Evolutionary conservation across 2,888 invertebrate genomes (phyloP), one percentile per base, ranked within the genome.

Genomic region (Tortrix viridana): DNA sequence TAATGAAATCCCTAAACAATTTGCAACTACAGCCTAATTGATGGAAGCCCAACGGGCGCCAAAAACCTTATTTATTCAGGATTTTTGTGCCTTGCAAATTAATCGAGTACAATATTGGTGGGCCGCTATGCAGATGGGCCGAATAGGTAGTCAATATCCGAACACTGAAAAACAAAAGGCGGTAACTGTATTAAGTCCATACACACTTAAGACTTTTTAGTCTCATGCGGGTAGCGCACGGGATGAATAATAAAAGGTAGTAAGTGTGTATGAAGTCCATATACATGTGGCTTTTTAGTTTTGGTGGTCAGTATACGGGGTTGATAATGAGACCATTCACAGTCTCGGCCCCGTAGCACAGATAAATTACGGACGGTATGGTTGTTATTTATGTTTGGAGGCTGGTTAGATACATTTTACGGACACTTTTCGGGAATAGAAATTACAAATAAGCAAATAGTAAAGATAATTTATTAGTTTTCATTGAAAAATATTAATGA

Each of bases 31-130:
- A 19, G 19, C 38, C 38, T 57, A 52, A 57, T 62, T 20, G 38
- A 26, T 16, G 50, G 52, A 50, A 56, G 41, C 50, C 44, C 22
- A 19, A 14, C 46, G 38, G 55, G 26, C n/a, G 22, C 53, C 2
- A 9, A 48, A 55, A 43, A 46, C 53, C 41, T 55, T 62, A 62
- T 62, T 62, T 62, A 62, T 62, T 46, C 56, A 23, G 56, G 62
- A 50, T 57, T 44, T 60, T 61, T 12, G 60, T 26, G 53, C 47
- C 41, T 48, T 53, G 53, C 48, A 63, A 47, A 63, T 63, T 63
- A 58, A 58, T 48, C 41, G 63, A 48, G 58, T 63, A 63, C 47
- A 41, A 38, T 54, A 54, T 53, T 53, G 46, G 52, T 53, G 52
- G 41, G 6, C 60, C 46, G 23, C 22, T 60, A 58, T 58, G 63